Evolutionary conservation across 2,113 vertebrate genomes (phyloP).

Genomic region (Rissa tridactyla): DNA sequence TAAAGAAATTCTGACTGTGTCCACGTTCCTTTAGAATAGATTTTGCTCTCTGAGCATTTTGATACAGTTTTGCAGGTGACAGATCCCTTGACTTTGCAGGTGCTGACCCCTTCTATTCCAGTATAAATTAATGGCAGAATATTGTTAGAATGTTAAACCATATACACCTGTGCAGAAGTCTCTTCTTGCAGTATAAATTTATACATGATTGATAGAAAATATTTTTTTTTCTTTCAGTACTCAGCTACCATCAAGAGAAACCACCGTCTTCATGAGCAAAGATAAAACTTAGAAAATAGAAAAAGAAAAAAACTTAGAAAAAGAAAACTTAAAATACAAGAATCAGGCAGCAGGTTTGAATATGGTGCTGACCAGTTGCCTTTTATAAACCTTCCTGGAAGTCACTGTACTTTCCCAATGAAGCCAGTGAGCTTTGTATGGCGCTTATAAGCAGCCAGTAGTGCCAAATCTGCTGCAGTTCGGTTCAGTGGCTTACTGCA

Average conservation of each 20-base stretch:
- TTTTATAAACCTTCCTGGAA: background rate
- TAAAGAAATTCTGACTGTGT: background rate
- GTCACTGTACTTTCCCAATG: background rate
- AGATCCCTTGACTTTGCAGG: background rate
- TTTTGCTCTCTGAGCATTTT: background rate
- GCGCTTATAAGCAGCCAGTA: background rate
- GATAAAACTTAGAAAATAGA: background rate
- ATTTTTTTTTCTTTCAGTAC: background rate
- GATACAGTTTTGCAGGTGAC: background rate
- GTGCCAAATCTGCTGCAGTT: background rate
- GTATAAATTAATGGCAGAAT: background rate
- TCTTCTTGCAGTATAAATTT: background rate
- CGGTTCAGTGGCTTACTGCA: background rate
- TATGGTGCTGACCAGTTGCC: background rate
- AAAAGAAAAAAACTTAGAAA: too few relatives aligned
- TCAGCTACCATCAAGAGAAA: background rate
- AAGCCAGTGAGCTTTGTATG: background rate
- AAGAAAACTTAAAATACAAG: background rate
- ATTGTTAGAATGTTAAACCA: background rate
- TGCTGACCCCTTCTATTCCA: background rate
- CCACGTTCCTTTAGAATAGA: background rate
- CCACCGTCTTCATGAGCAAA: background rate
- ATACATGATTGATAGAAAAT: background rate
- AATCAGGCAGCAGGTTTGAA: background rate
- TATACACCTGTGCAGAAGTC: background rate